A percentile compares a stretch with the other conserved stretches of the same genome.
phyloP scores from a whole-genome alignment of 1,140 invertebrate species.

The Arctopsyche grandis region DNA sequence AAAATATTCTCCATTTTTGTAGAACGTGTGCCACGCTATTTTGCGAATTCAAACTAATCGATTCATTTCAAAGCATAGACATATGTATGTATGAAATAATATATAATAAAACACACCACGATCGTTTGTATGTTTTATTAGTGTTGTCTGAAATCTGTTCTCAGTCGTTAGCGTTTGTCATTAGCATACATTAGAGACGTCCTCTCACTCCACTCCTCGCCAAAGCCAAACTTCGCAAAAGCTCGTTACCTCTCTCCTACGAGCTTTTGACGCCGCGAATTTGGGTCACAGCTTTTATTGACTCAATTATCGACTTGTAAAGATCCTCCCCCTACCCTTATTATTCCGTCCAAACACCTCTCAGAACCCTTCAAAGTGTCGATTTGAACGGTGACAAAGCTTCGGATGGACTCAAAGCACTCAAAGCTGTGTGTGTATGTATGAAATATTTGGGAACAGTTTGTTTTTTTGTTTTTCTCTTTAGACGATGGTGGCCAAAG shows the following conservation, averaged over 20 bases:
- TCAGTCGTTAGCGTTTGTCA: constrained; percentile 25
- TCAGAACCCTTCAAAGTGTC: too few species aligned
- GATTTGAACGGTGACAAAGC: not conserved
- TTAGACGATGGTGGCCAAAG: constrained; percentile 37
- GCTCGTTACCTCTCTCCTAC: constrained; percentile 21
- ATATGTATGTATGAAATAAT: too few species aligned
- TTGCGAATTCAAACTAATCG: not conserved
- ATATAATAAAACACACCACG: not conserved
- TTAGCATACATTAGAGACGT: constrained; percentile 28
- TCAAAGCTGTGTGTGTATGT: too few species aligned
- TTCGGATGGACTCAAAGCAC: too few species aligned
- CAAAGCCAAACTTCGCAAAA: not conserved
- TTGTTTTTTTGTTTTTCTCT: constrained; percentile 3
- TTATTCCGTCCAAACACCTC: too few species aligned
- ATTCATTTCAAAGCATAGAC: too few species aligned
- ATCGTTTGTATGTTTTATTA: not conserved
- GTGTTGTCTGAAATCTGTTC: constrained; percentile 10
- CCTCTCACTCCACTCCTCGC: not conserved
- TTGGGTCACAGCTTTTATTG: constrained; percentile 26
- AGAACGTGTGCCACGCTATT: not conserved
- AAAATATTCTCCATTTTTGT: too few species aligned
- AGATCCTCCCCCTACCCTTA: too few species aligned
- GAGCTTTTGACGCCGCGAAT: constrained; percentile 12
- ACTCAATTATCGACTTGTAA: not conserved
- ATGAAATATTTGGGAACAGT: not conserved